Evolutionary conservation across 2,888 invertebrate species (phyloP).

Genomic region (Nomada flava): DNA sequence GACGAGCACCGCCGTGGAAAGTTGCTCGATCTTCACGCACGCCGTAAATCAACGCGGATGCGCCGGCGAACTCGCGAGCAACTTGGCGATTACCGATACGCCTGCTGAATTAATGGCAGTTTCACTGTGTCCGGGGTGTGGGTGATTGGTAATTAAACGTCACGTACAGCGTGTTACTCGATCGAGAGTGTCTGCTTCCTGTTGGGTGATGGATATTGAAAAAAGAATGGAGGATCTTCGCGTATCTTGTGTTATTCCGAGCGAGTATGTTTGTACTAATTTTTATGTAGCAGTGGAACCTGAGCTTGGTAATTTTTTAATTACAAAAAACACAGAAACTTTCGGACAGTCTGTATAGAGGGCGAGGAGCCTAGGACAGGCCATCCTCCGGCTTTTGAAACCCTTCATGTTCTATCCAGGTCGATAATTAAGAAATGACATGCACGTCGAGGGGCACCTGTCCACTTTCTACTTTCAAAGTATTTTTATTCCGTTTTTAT

Average conservation of each 20-base stretch:
- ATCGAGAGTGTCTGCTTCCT: background rate
- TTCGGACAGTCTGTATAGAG: too few species aligned
- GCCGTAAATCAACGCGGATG: slow-evolving; percentile 57
- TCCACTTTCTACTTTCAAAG: background rate
- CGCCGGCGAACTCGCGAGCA: slow-evolving; percentile 33
- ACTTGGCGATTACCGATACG: slow-evolving; percentile 47
- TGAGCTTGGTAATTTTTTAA: too few species aligned
- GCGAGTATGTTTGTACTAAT: background rate
- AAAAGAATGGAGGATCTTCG: background rate
- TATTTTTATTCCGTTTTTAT: background rate
- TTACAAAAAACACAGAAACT: too few species aligned
- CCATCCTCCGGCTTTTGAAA: background rate
- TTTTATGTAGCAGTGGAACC: too few species aligned
- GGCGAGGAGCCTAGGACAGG: too few species aligned
- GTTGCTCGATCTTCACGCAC: slow-evolving; percentile 50
- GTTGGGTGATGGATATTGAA: background rate
- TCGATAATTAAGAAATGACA: background rate
- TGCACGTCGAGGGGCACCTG: background rate
- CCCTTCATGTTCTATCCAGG: background rate
- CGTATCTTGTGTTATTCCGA: background rate
- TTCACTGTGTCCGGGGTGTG: background rate
- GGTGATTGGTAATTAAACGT: slow-evolving; percentile 38
- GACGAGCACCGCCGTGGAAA: slow-evolving; percentile 48
- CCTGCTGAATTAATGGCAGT: slow-evolving; percentile 44
- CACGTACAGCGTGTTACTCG: background rate